Conservation (phyloP, 2,888 invertebrate genomes). For the Synanthedon tipuliformis region DNA sequence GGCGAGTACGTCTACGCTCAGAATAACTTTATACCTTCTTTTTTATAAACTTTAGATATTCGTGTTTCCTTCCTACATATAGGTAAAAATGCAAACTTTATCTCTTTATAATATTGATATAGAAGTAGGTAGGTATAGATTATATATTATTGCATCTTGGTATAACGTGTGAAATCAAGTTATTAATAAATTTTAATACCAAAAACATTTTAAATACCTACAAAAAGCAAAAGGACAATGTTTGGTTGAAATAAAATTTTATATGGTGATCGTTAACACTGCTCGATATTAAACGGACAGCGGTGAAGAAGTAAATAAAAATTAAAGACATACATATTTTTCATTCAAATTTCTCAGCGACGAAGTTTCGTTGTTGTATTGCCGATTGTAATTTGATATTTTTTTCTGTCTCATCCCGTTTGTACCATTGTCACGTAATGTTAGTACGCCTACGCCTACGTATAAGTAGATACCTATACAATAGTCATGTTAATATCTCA, state of each 20-base stretch:
- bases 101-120: too few relatives aligned
- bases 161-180: constrained; percentile 4
- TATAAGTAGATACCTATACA: too few relatives aligned
- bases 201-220: constrained; percentile 58
- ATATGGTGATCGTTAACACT: constrained; percentile 64
- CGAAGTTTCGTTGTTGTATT: constrained; percentile 24
- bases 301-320: constrained; percentile 52
- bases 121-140: too few relatives aligned
- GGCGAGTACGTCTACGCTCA: too few relatives aligned
- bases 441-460: constrained; percentile 21
- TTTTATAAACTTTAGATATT: too few relatives aligned
- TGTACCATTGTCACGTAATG: constrained; percentile 39
- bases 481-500: too few relatives aligned
- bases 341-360: constrained; percentile 41
- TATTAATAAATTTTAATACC: constrained; percentile 56
- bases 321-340: constrained; percentile 66
- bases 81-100: too few relatives aligned
- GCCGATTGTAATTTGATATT: constrained; percentile 64
- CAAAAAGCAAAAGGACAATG: constrained; percentile 43
- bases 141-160: too few relatives aligned
- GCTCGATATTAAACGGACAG: constrained; percentile 47
- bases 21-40: too few relatives aligned
- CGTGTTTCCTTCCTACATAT: too few relatives aligned
- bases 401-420: constrained; percentile 35
- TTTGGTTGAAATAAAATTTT: constrained; percentile 64